Conservation (phyloP, 2,888 invertebrate species). For the Stenichneumon culpator region DNA sequence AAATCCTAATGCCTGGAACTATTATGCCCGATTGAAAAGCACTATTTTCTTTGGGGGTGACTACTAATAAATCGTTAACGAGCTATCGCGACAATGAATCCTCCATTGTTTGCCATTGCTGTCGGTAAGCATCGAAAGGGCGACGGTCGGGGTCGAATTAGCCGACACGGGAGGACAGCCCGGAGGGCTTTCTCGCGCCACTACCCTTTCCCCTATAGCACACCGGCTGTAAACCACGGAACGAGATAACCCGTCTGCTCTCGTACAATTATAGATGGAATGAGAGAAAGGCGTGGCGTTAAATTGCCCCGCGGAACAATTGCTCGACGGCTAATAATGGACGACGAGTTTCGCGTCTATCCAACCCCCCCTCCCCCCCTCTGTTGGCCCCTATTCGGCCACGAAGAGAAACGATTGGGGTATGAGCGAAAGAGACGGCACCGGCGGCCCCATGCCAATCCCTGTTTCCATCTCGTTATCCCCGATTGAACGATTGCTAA, state of each 20-base stretch:
- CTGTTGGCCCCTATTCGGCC: background rate
- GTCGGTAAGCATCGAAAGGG: conserved; percentile 42
- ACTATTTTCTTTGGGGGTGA: conserved; percentile 12
- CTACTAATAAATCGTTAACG: conserved; percentile 47
- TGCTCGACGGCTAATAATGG: conserved; percentile 63
- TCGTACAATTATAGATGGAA: conserved; percentile 65
- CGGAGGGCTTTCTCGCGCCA: conserved; percentile 26
- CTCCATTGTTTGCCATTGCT: conserved; percentile 35
- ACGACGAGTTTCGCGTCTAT: conserved; percentile 49
- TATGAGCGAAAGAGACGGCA: conserved; percentile 17
- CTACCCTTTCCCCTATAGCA: conserved; percentile 24
- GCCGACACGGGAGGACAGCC: conserved; percentile 10
- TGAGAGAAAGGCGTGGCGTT: conserved; percentile 69
- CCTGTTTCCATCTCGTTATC: conserved; percentile 52
- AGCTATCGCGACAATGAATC: conserved; percentile 39
- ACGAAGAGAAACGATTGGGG: background rate
- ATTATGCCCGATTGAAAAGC: background rate
- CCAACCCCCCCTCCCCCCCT: background rate
- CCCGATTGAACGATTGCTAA: conserved; percentile 61
- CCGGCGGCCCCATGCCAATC: conserved; percentile 28
- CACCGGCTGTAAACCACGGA: conserved; percentile 49
- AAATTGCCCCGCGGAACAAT: conserved; percentile 67
- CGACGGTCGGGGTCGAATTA: conserved; percentile 29
- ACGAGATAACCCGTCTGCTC: conserved; percentile 52
- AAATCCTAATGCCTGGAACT: background rate